A percentile compares a stretch with the other conserved stretches of the same genome.
These are phyloP conservation scores for Neofelis nebulosa DNA, from an alignment of 2,113 vertebrate genomes.

Conservation along the genomic window DNA sequence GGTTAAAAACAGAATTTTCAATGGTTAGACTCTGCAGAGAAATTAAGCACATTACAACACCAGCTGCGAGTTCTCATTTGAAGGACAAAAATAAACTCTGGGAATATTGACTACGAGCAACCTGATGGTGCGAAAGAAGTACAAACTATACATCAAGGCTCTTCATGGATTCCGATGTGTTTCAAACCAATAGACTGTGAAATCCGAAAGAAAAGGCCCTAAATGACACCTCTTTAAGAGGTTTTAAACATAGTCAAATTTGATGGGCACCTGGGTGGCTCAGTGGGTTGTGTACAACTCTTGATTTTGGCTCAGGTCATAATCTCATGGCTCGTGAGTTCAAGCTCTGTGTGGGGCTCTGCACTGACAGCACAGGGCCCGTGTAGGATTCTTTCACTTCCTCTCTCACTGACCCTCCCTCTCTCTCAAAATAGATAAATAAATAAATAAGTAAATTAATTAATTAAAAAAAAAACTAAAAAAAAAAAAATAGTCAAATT, in stretches of 20 bases:
- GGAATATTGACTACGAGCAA: neutral
- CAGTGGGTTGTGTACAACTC: too few relatives aligned
- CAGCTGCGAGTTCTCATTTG: slow-evolving; percentile 67
- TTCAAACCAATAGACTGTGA: neutral
- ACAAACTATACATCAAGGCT: neutral
- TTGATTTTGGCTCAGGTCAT: too few relatives aligned
- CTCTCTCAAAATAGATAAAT: too few relatives aligned
- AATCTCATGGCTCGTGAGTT: too few relatives aligned
- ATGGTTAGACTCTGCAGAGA: slow-evolving; percentile 44
- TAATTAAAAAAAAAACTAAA: too few relatives aligned
- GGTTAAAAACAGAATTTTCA: slow-evolving; percentile 65
- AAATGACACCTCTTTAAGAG: neutral
- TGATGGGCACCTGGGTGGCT: neutral
- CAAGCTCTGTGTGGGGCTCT: too few relatives aligned
- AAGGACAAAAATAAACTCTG: slow-evolving; percentile 67
- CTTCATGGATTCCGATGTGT: neutral
- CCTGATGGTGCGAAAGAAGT: slow-evolving; percentile 17
- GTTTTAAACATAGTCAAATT: neutral
- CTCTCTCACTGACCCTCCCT: too few relatives aligned
- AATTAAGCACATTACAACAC: slow-evolving; percentile 66
- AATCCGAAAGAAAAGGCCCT: neutral
- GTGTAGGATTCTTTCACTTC: too few relatives aligned
- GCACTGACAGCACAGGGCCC: too few relatives aligned
- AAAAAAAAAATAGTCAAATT: neutral
- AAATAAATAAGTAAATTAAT: too few relatives aligned